These are phyloP conservation scores for Salvelinus fontinalis DNA, from an alignment of 2,113 vertebrate species.

Conservation along the genomic window DNA sequence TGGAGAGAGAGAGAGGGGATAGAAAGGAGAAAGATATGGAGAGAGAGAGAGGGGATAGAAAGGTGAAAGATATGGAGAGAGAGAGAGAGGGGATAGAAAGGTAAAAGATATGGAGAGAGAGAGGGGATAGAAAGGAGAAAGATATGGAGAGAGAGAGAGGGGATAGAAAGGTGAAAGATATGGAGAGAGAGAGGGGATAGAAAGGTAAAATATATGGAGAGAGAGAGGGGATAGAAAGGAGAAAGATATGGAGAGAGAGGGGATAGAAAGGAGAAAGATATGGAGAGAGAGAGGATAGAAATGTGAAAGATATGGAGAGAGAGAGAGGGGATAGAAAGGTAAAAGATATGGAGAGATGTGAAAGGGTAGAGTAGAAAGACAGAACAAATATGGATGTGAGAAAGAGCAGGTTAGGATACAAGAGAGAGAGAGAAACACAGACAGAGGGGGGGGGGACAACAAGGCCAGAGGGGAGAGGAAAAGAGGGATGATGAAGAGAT, in stretches of 20 bases:
- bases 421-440: not conserved
- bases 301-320: not conserved
- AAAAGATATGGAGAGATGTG: not conserved
- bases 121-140: not conserved
- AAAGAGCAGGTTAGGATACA: too few relatives aligned
- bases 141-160: not conserved
- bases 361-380: not conserved
- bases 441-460: not conserved
- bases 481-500: not conserved
- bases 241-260: not conserved
- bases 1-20: too few relatives aligned
- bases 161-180: not conserved
- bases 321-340: too few relatives aligned
- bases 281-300: not conserved
- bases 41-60: not conserved
- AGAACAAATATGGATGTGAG: too few relatives aligned
- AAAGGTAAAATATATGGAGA: constrained; percentile 9
- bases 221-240: constrained; percentile 38
- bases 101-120: too few relatives aligned
- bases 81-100: too few relatives aligned
- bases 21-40: too few relatives aligned
- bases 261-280: too few relatives aligned
- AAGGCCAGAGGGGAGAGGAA: not conserved
- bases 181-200: constrained; percentile 32
- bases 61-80: not conserved